Percentiles rank a stretch among this genome's conserved stretches.
Evolutionary conservation across 1,140 invertebrate species (phyloP).

Genomic region (Zaprionus camerounensis): DNA sequence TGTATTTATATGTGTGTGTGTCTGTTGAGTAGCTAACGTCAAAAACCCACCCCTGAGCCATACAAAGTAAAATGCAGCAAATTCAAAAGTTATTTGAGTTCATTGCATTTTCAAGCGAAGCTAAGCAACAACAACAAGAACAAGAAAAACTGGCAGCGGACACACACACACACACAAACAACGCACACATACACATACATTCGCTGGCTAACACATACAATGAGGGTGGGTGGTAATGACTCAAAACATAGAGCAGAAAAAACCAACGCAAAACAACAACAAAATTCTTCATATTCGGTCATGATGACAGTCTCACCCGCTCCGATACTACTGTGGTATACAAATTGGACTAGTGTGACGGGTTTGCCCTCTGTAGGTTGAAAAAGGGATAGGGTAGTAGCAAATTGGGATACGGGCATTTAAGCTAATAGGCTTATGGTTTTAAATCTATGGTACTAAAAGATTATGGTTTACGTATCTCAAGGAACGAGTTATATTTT

Average conservation of each 20-base stretch:
- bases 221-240: slow-evolving; percentile 78
- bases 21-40: slow-evolving; percentile 71
- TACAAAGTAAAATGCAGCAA: slow-evolving; percentile 79
- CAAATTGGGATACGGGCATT: background rate
- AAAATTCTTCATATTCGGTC: slow-evolving; percentile 74
- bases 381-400: slow-evolving; percentile 1
- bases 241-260: slow-evolving; percentile 73
- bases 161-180: slow-evolving; percentile 29
- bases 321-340: slow-evolving; percentile 21
- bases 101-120: slow-evolving; percentile 82
- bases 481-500: no score
- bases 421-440: background rate
- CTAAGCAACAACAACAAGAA: slow-evolving; percentile 62
- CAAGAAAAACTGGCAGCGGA: slow-evolving; percentile 40
- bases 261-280: slow-evolving; percentile 54
- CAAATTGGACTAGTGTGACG: slow-evolving; percentile 13
- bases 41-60: slow-evolving; percentile 67
- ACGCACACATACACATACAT: slow-evolving; percentile 30
- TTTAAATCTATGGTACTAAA: background rate
- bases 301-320: slow-evolving; percentile 63
- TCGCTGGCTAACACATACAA: slow-evolving; percentile 32
- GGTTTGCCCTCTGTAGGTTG: slow-evolving; percentile 5
- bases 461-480: background rate
- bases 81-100: slow-evolving; percentile 84
- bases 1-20: slow-evolving; percentile 55